Evolutionary conservation across 2,113 vertebrate species (phyloP), one percentile per base, ranked within the genome.

Genomic region (Pangasianodon hypophthalmus): DNA sequence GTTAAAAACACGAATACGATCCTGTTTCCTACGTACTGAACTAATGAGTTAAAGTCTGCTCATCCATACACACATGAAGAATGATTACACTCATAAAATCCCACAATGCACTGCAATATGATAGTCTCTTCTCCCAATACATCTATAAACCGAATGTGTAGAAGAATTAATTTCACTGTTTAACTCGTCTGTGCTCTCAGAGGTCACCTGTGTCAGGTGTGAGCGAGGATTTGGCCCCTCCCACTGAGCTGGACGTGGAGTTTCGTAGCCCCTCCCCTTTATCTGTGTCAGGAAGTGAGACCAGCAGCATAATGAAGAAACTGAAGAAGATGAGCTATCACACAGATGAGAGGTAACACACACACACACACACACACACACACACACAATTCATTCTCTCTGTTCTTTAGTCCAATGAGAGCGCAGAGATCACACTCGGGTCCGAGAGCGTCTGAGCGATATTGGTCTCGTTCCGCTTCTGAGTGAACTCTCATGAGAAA

Each of bases 271-370:
- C 97, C 89, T 99, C 98, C 26, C 96, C 98, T 0, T 84, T 97
- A 64, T 99, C 98, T 0, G 93, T 98, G 84, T 99, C 98, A 37
- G 98, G 98, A 92, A 98, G 97, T 88, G 98, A 99, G 92, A 99
- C 98, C 0, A 99, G 98, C 95, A 99, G 98, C 95, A 99, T 99
- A 93, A 98, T 99, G 98, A 97, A 99, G 94, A 99, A 99, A 92
- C 97, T 99, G 21, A 99, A 98, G 95, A 99, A 98, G 95, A 99
- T 99, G 98, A 97, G 96, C 91, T 97, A 96, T 92, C 98, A 97
- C 90, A 98, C 97, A 97, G 98, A 99, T 93, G 97, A 99, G 93
- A 99, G 99, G 98, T 99, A 37, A 98, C 97, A 91, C 93, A 46
- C 81, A 52, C 77, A 77, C 60, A 77, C 46, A 62, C 16, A 10